A percentile compares a stretch with the other conserved stretches of the same genome.
Evolutionary conservation across 2,797 vertebrate genomes (phyloP).

Genomic region (Bufotes viridis): DNA sequence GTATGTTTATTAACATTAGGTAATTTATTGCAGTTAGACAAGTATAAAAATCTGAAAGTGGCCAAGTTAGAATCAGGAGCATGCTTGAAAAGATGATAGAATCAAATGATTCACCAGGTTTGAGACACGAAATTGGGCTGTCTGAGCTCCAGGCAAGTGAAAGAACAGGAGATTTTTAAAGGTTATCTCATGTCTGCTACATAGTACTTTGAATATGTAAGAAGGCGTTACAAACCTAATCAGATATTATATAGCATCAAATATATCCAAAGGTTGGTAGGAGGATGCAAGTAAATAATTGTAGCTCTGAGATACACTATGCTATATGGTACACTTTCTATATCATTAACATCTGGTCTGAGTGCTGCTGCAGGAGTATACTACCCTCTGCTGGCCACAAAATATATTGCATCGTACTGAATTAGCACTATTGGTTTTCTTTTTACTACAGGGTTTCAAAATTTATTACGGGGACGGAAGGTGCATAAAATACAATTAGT

Average conservation of each 20-base stretch:
- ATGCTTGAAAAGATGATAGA: not conserved
- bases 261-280: conserved; percentile 13
- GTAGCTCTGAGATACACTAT: not conserved
- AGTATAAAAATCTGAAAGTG: not conserved
- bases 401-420: not conserved
- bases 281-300: conserved; percentile 20
- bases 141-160: not conserved
- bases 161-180: not conserved
- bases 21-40: not conserved
- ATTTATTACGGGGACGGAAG: not conserved
- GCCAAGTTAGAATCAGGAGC: not conserved
- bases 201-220: conserved; percentile 3
- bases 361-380: conserved; percentile 28
- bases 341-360: not conserved
- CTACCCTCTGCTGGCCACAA: conserved; percentile 52
- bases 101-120: not conserved
- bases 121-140: not conserved
- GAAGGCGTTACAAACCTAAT: not conserved
- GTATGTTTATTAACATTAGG: not conserved
- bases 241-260: conserved; percentile 12
- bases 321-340: not conserved
- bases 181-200: not conserved
- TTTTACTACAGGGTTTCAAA: not conserved
- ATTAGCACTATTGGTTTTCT: not conserved
- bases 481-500: not conserved